Base-by-base conservation (phyloP, 53 echinoderm and acorn worm species). In the Holothuria scabra region DNA sequence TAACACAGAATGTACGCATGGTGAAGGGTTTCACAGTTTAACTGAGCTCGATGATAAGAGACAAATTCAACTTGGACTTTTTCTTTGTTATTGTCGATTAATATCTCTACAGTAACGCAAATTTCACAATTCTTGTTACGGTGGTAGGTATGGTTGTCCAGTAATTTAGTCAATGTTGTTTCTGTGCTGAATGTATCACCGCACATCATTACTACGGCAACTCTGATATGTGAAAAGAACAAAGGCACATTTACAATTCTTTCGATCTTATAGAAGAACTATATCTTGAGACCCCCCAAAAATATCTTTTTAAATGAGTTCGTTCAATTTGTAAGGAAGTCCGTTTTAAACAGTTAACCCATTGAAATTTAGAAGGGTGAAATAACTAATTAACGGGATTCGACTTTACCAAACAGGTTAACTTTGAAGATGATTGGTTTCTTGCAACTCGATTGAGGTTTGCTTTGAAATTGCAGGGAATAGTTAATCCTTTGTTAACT, bases 1-100 rank as follows among this genome's bases (percentile, higher is more conserved):
- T 93, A 96, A 9, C 91, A 90, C 9, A 96, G 78, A 82, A 96
- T 96, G 65, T 93, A 93, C 4, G 91, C 96, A 66, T 96, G 92
- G 46, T 93, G 95, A 28, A 90, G 63, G 21, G 84, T 83, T 34
- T 86, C 66, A 2, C 88, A 88, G 28, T 87, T 66, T 13, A 91
- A 84, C 20, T 83, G 87, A 12, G 88, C 90, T 66, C 84, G 88
- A 59, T 96, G 96, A 74, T 93, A 96, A 21, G 96, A 93, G 7
- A 90, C 75, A 37, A 93, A 84, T 66, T 91, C 91, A 19, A 96
- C 86, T 60, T 93, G 90, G 30, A 96, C 84, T 24, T 89, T 81
- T 55, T 86, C 70, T 79, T 90, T 91, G 65, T 81, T 63, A 23
- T 83, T 86, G 56, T 93, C 89, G 65, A 93, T 92, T 60, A 91